Percentiles rank a stretch among this genome's conserved stretches.
These are phyloP conservation scores for Mystacides longicornis DNA, from an alignment of 2,888 invertebrate species.

Conservation along the genomic window DNA sequence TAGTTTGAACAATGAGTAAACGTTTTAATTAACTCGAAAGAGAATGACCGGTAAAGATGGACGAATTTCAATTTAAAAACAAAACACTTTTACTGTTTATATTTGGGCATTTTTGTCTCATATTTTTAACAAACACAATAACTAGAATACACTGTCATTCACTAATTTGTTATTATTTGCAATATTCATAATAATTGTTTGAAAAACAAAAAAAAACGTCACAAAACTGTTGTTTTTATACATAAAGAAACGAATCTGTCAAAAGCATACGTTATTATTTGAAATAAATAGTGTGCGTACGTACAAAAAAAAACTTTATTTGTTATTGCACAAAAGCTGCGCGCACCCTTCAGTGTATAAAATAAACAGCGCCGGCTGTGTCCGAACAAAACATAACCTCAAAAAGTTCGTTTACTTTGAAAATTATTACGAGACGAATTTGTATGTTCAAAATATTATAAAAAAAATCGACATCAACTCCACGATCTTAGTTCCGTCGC, in stretches of 20 bases:
- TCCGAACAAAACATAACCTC: conserved; percentile 16
- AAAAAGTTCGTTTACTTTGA: conserved; percentile 22
- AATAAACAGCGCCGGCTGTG: conserved; percentile 14
- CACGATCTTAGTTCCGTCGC: conserved; percentile 38
- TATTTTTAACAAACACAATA: background rate
- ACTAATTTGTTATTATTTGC: background rate
- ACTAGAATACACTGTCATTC: background rate
- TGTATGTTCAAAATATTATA: background rate
- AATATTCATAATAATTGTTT: too few species aligned
- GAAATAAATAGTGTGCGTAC: background rate
- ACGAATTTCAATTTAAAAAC: background rate
- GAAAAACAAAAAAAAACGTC: too few species aligned
- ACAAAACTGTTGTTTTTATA: background rate
- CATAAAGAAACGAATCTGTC: background rate
- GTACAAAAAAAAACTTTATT: background rate
- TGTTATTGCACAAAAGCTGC: conserved; percentile 9
- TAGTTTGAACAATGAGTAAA: background rate
- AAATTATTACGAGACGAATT: conserved; percentile 9
- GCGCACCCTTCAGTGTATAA: conserved; percentile 17
- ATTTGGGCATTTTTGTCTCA: background rate
- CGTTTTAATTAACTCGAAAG: background rate
- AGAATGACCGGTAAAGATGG: background rate
- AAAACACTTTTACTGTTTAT: background rate
- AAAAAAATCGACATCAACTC: conserved; percentile 37
- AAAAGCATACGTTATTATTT: background rate